Evolutionary conservation across 1,140 invertebrate genomes (phyloP), one percentile per base, ranked within the genome.

Genomic region (Yoshiicerus persimilis): DNA sequence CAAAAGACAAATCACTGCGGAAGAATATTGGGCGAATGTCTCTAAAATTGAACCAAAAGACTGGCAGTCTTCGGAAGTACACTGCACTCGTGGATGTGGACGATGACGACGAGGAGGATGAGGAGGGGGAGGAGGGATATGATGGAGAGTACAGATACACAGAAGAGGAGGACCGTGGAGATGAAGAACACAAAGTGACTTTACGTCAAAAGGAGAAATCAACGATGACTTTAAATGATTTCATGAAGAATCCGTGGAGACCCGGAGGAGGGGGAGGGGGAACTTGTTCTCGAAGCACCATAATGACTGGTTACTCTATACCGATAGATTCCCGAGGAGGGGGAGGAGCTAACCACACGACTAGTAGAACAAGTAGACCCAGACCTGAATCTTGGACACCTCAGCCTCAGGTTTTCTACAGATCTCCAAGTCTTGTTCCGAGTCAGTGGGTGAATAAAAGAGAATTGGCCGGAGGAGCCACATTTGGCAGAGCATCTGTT

Each of bases 231-330:
- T 56, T 89, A n/a, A 80, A 86, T 62, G 88, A 89, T 86, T 89
- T 89, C 62, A 83, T 89, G 23, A 89, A 86, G 25, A 89, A 87
- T 89, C 88, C 86, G 8, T 87, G 87, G 88, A 62, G 62, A 8
- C 34, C 75, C 16, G 39, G 66, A 38, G 47, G n/a, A 0, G 32
- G 23, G 16, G 16, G 27, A 6, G 39, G 85, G 4, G 56, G 32
- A 23, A 84, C 80, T 32, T 41, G 83, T 25, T 88, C 83, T 4
- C n/a, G 62, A 39, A 75, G 56, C 30, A 41, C 77, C 11, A 38
- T 88, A 34, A 64, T 39, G 47, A 85, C 75, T 38, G 66, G 88
- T 13, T 87, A 89, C 25, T 86, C 88, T 4, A 89, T 87, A 16
- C 70, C 88, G 8, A 87, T 89, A 70, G 88, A 70, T 70, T 47